Evolutionary conservation across 2,888 invertebrate species (phyloP), one percentile per base, ranked within the genome.

Genomic region (Axea sp.): DNA sequence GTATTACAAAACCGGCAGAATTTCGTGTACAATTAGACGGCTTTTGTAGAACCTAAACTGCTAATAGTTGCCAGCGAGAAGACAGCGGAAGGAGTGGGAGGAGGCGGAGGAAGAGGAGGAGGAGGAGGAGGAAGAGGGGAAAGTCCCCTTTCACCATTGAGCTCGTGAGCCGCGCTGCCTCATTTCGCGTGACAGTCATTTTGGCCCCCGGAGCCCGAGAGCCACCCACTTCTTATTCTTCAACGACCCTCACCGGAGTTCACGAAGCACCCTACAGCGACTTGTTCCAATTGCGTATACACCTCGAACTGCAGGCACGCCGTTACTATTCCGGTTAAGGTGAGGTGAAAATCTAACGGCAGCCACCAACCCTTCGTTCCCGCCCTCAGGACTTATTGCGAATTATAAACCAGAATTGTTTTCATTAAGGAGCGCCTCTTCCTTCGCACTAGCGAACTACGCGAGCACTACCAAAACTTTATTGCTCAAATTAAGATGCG

Each of bases 361-460:
- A 57, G 62, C 33, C 59, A 28, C 33, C 51, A 41, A 31, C 67
- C 67, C 67, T 62, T 71, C 41, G 26, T 26, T 55, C 77, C 78
- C 78, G 79, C 49, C 72, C 47, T 41, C 22, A 17, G 9, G 59
- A 59, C 65, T 72, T 72, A 72, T 79, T 76, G 81, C 76, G 80
- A 81, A 84, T 83, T 84, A 84, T 83, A 83, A 83, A 83, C 82
- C 80, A 81, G 81, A 83, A 84, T 84, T 84, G 84, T 84, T 84
- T 84, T 84, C 84, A 81, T 82, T 80, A 82, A 80, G 76, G 72
- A 59, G 60, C 67, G 57, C 43, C 64, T 62, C 64, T 62, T 64
- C 62, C 62, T 64, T 31, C 57, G 57, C 57, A 28, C 64, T 71
- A 71, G 57, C 72, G 43, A 64, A 72, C 57, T 72, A 64, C 51